These are phyloP conservation scores for Oryzias dopingdopingensis DNA, from an alignment of 2,797 vertebrate species.

Conservation along the genomic window DNA sequence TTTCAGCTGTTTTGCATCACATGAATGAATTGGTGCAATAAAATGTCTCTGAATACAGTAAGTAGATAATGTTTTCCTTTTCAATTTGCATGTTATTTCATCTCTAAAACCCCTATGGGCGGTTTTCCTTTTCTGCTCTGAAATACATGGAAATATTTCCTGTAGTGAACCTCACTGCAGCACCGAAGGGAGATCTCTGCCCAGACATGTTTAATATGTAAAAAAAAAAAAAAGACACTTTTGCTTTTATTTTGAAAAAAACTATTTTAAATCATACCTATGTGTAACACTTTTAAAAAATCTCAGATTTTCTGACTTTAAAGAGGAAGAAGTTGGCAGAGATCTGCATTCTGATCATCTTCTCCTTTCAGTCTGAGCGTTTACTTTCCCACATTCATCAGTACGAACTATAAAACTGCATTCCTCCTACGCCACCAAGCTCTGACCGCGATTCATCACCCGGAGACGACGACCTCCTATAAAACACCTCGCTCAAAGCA, in stretches of 20 bases:
- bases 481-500: slow-evolving; percentile 40
- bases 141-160: too few species aligned
- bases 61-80: neutral
- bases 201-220: too few species aligned
- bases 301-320: too few species aligned
- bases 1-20: neutral
- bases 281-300: too few species aligned
- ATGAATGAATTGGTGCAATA: neutral
- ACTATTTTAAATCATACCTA: too few species aligned
- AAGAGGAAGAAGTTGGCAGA: slow-evolving; percentile 8
- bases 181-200: too few species aligned
- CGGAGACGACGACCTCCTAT: slow-evolving; percentile 37
- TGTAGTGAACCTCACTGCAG: too few species aligned
- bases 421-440: slow-evolving; percentile 33
- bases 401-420: slow-evolving; percentile 14
- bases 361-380: slow-evolving; percentile 11
- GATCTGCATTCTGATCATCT: slow-evolving; percentile 19
- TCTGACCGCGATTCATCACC: slow-evolving; percentile 43
- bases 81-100: neutral
- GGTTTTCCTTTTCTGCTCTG: too few species aligned
- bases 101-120: neutral
- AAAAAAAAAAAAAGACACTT: too few species aligned
- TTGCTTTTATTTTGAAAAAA: too few species aligned
- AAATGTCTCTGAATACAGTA: neutral
- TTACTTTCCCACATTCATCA: slow-evolving; percentile 40